phyloP scores from a whole-genome alignment of 1,140 invertebrate genomes.

The Drosophila pachea region DNA sequence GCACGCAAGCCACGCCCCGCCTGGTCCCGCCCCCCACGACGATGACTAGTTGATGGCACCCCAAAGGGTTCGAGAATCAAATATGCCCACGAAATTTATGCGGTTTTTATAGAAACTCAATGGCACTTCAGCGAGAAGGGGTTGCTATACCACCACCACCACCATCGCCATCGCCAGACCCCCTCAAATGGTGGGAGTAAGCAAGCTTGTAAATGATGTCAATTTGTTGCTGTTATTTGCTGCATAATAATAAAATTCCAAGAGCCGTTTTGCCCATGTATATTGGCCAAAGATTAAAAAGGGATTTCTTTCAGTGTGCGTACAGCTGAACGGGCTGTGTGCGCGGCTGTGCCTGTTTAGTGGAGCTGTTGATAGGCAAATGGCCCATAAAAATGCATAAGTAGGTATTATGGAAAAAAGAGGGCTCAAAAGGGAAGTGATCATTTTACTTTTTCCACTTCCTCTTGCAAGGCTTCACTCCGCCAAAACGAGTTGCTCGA shows the following conservation, averaged over 20 bases:
- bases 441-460: too few relatives aligned
- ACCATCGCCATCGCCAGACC: neutral
- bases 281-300: slow-evolving; percentile 72
- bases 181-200: neutral
- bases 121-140: slow-evolving; percentile 58
- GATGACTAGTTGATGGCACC: slow-evolving; percentile 54
- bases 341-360: slow-evolving; percentile 2
- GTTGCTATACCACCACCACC: neutral
- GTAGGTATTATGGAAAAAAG: slow-evolving; percentile 15
- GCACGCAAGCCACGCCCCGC: neutral
- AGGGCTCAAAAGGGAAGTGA: neutral
- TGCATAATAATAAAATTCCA: slow-evolving; percentile 72
- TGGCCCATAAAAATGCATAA: slow-evolving; percentile 61
- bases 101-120: slow-evolving; percentile 73
- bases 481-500: too few relatives aligned
- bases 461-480: too few relatives aligned
- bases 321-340: too few relatives aligned
- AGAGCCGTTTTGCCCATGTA: slow-evolving; percentile 65
- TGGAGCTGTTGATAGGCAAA: slow-evolving; percentile 41
- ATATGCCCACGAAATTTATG: slow-evolving; percentile 66
- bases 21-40: neutral
- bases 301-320: slow-evolving; percentile 44
- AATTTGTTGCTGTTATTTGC: slow-evolving; percentile 54
- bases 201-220: slow-evolving; percentile 62
- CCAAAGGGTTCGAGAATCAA: slow-evolving; percentile 55